Base-by-base conservation (phyloP, 2,113 vertebrate genomes). In the Thunnus maccoyii region DNA sequence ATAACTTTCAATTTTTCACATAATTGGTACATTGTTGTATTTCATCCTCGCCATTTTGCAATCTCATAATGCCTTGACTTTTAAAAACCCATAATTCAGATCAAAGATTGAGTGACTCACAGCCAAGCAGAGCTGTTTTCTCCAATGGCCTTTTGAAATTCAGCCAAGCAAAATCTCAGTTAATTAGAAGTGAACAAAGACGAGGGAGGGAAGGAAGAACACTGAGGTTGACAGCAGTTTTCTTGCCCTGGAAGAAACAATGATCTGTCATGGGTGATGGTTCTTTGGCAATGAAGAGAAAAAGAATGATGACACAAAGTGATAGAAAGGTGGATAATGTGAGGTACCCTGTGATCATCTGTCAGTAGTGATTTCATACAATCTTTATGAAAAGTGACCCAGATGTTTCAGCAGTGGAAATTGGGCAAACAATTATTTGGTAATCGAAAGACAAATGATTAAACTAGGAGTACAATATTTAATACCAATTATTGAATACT, bases 151-250 rank as follows among this genome's bases (percentile, higher is more conserved):
- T 92, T 94, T 93, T 93, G 89, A 92, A 89, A 91, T 84, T 68
- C 88, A 92, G 83, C 88, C 89, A 94, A 89, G 91, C 88, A 92
- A 92, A 92, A 89, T 90, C 88, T 91, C 86, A 80, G 79, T 90
- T 92, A 93, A 93, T 94, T 93, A 92, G 84, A 88, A 89, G 72
- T 88, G 86, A 92, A 89, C 88, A 92, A 89, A 91, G 88, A 91
- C 25, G 64, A 86, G 73, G 80, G 78, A 76, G 79, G 83, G 88
- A 76, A 69, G 63, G 68, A 84, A 47, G 85, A 88, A 67, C 75
- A 77, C 60, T 46, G 55, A 78, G 71, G 84, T 36, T 87, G 88
- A 90, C 86, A 75, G 83, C 16, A 6, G 69, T 86, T 85, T 89
- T 86, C 65, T 75, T 71, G 72, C 69, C 60, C 51, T 44, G 78